These are phyloP conservation scores for Cosmorhoe ocellata DNA, from an alignment of 2,888 invertebrate species.

Conservation along the genomic window DNA sequence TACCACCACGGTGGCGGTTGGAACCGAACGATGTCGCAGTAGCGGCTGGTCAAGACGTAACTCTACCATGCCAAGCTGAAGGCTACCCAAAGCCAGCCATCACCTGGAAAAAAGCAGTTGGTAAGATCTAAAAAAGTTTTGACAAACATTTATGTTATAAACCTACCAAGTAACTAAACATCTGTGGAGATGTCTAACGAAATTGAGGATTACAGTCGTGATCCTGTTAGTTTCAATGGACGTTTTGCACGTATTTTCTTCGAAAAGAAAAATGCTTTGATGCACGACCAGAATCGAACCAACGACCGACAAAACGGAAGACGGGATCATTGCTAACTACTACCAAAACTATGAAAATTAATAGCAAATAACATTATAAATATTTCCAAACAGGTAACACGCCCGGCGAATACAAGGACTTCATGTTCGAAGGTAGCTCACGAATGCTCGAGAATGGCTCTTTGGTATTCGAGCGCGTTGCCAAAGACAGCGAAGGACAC, in stretches of 20 bases:
- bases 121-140: conserved; percentile 76
- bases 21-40: conserved; percentile 93
- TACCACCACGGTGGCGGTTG: conserved; percentile 94
- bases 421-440: conserved; percentile 90
- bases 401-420: conserved; percentile 91
- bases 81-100: conserved; percentile 95
- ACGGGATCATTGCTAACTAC: no score
- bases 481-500: conserved; percentile 94
- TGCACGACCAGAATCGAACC: no score
- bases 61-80: conserved; percentile 93
- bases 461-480: conserved; percentile 90
- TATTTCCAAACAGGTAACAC: conserved; percentile 74
- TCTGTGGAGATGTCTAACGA: no score
- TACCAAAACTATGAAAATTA: no score
- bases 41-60: conserved; percentile 91
- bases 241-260: no score
- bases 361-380: conserved; percentile 18
- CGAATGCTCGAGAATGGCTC: conserved; percentile 92
- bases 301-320: no score
- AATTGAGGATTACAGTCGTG: no score
- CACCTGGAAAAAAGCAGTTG: conserved; percentile 94
- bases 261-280: no score
- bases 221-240: no score
- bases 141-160: no score
- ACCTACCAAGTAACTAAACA: no score